Percentiles rank a stretch among this genome's conserved stretches.
phyloP scores from a whole-genome alignment of 2,888 invertebrate genomes.

The Glyphotaelius pellucidus region DNA sequence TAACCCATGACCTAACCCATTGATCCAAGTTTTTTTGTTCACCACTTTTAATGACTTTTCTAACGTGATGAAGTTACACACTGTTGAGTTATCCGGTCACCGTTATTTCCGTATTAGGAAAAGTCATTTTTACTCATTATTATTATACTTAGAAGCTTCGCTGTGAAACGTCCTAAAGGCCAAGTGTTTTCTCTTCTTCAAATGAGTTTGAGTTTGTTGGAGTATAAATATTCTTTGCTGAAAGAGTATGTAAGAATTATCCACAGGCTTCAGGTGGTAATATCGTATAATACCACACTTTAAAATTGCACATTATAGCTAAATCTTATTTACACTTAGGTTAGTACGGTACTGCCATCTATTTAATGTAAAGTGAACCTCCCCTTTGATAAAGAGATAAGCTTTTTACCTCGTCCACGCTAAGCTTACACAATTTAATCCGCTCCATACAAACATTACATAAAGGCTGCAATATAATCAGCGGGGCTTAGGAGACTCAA shows the following conservation, averaged over 20 bases:
- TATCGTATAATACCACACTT: neutral
- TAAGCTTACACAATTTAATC: slow-evolving; percentile 43
- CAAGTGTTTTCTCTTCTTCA: no score
- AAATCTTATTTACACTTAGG: neutral
- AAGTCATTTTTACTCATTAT: no score
- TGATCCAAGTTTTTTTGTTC: no score
- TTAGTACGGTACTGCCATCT: neutral
- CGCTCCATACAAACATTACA: slow-evolving; percentile 50
- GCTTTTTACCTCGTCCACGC: slow-evolving; percentile 46
- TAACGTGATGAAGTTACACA: no score
- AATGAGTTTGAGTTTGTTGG: no score
- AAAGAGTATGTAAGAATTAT: neutral
- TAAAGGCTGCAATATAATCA: slow-evolving; percentile 49
- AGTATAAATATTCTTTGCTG: no score
- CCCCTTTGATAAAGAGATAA: slow-evolving; percentile 42
- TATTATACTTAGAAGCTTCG: no score
- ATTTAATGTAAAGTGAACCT: slow-evolving; percentile 30
- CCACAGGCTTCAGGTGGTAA: neutral
- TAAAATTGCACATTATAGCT: neutral
- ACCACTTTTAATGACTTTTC: no score
- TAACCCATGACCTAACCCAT: no score
- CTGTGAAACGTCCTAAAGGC: no score
- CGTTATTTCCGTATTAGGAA: no score
- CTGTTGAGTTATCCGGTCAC: no score
- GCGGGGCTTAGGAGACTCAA: neutral